Base-by-base conservation (phyloP, 2,888 invertebrate genomes). In the Macaria notata region DNA sequence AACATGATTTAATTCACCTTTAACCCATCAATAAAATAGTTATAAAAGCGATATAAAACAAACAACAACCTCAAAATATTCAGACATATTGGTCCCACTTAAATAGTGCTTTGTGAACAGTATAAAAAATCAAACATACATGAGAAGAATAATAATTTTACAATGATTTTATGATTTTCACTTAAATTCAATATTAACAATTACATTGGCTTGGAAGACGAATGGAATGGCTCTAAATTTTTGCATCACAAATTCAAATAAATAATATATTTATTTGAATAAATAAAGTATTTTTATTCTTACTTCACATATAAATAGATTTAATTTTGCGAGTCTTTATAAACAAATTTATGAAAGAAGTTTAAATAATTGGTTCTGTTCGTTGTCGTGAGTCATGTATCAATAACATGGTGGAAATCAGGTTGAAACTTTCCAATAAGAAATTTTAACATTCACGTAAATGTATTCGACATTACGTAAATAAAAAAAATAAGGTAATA, bases 1-100 rank as follows among this genome's bases (percentile, higher is more conserved):
- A 65, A 64, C 60, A 66, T 62, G 54, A 58, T 69, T 72, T 72
- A 71, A 61, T 69, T 57, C 31, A 60, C 56, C 61, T 61, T 46
- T 47, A 61, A 64, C 66, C 69, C 63, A 64, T 44, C 56, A 66
- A 64, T 63, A 63, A 63, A 41, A 56, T 55, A 54, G 44, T 49
- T 60, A 57, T 50, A 64, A 70, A 59, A 62, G 49, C 45, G 52
- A 47, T 43, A 49, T 46, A 9, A 47, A 53, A 49, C 46, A 54
- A 36, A 51, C 56, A 61, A 56, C 46, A 46, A n/a, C 8, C n/a
- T 41, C 41, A 3, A 41, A 8, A 41, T 6, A 54, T 4, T 30
- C 36, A 31, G 46, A 53, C 8, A 58, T 33, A 33, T 29, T 59
- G 58, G 58, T 53, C 60, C 56, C 56, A 50, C 30, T 52, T 47